Evolutionary conservation across 2,797 vertebrate species (phyloP).

Genomic region (Numenius phaeopus): DNA sequence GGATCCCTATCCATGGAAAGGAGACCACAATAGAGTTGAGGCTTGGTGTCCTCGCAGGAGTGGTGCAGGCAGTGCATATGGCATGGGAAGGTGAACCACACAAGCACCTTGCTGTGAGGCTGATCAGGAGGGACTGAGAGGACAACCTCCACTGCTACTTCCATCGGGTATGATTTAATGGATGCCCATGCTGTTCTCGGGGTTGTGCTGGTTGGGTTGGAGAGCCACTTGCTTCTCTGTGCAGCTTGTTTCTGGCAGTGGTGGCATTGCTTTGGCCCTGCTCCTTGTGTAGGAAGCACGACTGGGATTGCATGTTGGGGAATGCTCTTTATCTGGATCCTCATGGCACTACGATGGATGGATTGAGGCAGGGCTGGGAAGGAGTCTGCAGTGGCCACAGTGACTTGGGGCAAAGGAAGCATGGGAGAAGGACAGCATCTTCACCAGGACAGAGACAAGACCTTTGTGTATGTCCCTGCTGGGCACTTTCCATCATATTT

Average conservation of each 20-base stretch:
- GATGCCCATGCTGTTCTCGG: background rate
- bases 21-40: rapidly evolving
- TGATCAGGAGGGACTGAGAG: background rate
- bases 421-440: background rate
- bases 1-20: background rate
- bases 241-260: background rate
- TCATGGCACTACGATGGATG: rapidly evolving
- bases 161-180: no score
- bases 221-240: background rate
- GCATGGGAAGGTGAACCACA: background rate
- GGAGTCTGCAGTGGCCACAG: background rate
- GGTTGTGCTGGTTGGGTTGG: background rate
- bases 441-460: background rate
- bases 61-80: background rate
- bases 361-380: background rate
- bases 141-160: background rate
- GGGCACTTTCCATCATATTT: rapidly evolving
- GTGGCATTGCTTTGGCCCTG: background rate
- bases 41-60: background rate
- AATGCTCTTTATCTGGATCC: background rate
- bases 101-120: background rate
- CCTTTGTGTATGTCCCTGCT: background rate
- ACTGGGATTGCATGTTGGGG: background rate
- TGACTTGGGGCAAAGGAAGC: background rate
- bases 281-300: background rate